A percentile compares a stretch with the other conserved stretches of the same genome.
Conservation (phyloP, 2,797 vertebrate genomes). For the Myripristis jacobus region DNA sequence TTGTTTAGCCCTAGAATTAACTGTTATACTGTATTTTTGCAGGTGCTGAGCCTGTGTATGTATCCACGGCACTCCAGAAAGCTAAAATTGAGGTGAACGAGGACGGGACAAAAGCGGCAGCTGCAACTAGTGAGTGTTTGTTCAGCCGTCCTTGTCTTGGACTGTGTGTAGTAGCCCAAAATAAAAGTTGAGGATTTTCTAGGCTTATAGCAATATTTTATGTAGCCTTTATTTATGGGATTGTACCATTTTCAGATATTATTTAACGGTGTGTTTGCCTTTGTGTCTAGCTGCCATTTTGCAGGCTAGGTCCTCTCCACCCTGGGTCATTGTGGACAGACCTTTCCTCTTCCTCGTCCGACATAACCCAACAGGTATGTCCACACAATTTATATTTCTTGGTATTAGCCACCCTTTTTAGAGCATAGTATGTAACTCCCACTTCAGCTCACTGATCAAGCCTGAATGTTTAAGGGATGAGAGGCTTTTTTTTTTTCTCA, state of each 20-base stretch:
- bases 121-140: constrained; percentile 88
- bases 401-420: no score
- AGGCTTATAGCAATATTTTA: background rate
- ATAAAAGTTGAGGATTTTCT: background rate
- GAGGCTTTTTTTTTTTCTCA: no score
- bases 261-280: constrained; percentile 2
- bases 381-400: background rate
- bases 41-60: constrained; percentile 85
- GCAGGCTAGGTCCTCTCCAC: constrained; percentile 93
- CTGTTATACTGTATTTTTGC: constrained; percentile 1
- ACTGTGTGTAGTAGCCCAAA: no score
- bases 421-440: no score
- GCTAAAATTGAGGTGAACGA: constrained; percentile 96
- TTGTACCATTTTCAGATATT: background rate
- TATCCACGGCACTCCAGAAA: constrained; percentile 93
- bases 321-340: constrained; percentile 92
- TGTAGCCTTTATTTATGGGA: background rate
- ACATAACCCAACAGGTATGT: constrained; percentile 93
- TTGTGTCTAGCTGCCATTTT: constrained; percentile 89
- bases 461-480: no score
- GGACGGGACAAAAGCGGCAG: constrained; percentile 95
- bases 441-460: no score
- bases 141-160: background rate
- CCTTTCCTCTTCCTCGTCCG: constrained; percentile 94
- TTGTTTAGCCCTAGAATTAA: background rate